phyloP scores from a whole-genome alignment of 2,113 vertebrate genomes.

The Rhegmatorhina hoffmannsi region DNA sequence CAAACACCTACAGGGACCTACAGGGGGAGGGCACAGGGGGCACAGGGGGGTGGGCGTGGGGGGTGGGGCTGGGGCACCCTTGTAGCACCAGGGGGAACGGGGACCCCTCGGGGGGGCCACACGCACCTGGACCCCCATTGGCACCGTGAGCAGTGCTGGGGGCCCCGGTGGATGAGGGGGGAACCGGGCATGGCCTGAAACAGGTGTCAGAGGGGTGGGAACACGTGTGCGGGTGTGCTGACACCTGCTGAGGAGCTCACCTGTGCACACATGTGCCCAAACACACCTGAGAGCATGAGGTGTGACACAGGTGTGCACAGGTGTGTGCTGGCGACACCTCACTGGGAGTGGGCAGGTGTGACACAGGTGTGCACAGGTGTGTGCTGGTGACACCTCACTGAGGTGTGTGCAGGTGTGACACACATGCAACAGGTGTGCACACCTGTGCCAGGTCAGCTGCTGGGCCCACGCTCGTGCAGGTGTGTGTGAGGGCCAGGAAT shows the following conservation, averaged over 20 bases:
- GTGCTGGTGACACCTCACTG: not conserved
- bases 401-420: not conserved
- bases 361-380: no score
- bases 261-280: not conserved
- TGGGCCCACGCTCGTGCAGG: not conserved
- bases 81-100: not conserved
- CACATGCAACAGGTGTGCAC: no score
- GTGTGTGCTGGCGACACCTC: not conserved
- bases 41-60: not conserved
- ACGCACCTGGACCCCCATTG: not conserved
- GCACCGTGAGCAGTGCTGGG: not conserved
- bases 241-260: not conserved
- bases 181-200: not conserved
- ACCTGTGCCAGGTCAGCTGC: not conserved
- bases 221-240: not conserved
- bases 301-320: not conserved
- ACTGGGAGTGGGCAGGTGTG: no score
- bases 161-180: not conserved
- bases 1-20: constrained; percentile 3
- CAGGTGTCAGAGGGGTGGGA: not conserved
- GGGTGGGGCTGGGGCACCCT: not conserved
- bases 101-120: not conserved
- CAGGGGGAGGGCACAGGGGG: not conserved
- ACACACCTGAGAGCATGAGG: not conserved
- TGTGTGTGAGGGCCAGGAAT: not conserved